phyloP scores from a whole-genome alignment of 2,888 invertebrate species.

The Ernsta delagoae region DNA sequence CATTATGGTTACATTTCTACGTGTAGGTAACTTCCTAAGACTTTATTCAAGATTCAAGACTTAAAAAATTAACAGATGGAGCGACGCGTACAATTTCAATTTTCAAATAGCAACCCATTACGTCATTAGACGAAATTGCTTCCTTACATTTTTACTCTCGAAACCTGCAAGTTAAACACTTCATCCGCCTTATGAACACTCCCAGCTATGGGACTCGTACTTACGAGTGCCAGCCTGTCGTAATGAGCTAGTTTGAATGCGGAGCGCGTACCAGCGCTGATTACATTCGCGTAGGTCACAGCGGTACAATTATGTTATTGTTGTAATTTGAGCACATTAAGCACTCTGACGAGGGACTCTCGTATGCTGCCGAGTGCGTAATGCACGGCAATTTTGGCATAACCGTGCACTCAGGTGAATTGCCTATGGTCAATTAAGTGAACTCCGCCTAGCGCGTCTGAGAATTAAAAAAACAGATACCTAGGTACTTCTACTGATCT shows the following conservation, averaged over 20 bases:
- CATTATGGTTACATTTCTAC: too few species aligned
- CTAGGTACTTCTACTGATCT: too few species aligned
- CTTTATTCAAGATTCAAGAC: too few species aligned
- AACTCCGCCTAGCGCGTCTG: too few species aligned
- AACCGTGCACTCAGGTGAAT: too few species aligned
- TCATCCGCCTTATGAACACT: constrained; percentile 5
- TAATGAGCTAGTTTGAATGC: constrained; percentile 16
- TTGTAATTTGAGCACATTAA: constrained; percentile 28
- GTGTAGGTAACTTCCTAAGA: too few species aligned
- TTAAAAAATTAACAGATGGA: too few species aligned
- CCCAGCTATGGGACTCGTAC: background rate
- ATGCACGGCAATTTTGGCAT: background rate
- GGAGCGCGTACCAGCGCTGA: constrained; percentile 9
- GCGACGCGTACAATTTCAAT: too few species aligned
- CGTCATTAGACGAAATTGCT: background rate
- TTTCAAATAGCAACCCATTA: background rate
- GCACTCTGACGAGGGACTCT: background rate
- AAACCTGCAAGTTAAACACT: constrained; percentile 21
- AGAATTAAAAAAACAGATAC: too few species aligned
- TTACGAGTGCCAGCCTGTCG: background rate
- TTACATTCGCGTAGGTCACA: constrained; percentile 10
- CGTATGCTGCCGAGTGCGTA: background rate
- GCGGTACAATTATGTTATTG: constrained; percentile 26
- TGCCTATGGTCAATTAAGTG: too few species aligned
- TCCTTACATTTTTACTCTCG: background rate